phyloP scores from a whole-genome alignment of 2,797 vertebrate genomes.

The Micropoecilia bifurca region DNA sequence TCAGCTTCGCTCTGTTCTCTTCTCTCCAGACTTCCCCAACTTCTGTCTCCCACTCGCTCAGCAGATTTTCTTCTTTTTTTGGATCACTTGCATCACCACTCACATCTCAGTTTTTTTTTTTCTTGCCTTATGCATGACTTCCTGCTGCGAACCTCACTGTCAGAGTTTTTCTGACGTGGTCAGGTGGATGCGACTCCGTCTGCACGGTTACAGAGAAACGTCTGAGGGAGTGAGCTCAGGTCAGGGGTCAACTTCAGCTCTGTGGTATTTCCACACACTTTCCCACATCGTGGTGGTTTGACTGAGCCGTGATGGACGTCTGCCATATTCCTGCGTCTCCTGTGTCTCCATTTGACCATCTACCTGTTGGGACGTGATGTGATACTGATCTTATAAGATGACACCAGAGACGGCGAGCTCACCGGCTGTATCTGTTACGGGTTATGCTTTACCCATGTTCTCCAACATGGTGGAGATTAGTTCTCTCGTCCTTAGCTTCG shows the following conservation, averaged over 20 bases:
- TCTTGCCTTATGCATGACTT: constrained; percentile 13
- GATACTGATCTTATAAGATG: constrained; percentile 53
- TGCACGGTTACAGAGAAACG: not conserved
- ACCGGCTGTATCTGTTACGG: constrained; percentile 69
- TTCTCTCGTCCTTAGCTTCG: constrained; percentile 44
- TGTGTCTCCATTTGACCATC: constrained; percentile 42
- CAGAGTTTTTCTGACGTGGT: constrained; percentile 22
- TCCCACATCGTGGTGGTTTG: constrained; percentile 29
- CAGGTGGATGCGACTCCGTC: constrained; percentile 28
- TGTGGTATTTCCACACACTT: constrained; percentile 39
- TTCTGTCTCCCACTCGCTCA: constrained; percentile 51
- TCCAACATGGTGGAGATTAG: constrained; percentile 63
- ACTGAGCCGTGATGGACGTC: constrained; percentile 34
- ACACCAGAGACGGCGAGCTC: constrained; percentile 39
- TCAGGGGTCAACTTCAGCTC: constrained; percentile 25
- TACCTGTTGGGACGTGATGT: constrained; percentile 54
- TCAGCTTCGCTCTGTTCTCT: constrained; percentile 17
- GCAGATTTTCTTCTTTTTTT: constrained; percentile 44
- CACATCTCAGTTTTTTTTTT: constrained; percentile 41
- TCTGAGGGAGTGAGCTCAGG: constrained; percentile 16
- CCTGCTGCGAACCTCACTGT: constrained; percentile 39
- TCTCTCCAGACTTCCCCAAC: constrained; percentile 16
- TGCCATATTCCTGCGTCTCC: constrained; percentile 35
- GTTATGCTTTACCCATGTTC: constrained; percentile 69
- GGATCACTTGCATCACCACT: constrained; percentile 48